Evolutionary conservation across 2,888 invertebrate genomes (phyloP), one percentile per base, ranked within the genome.

Genomic region (Tiliacea aurago): DNA sequence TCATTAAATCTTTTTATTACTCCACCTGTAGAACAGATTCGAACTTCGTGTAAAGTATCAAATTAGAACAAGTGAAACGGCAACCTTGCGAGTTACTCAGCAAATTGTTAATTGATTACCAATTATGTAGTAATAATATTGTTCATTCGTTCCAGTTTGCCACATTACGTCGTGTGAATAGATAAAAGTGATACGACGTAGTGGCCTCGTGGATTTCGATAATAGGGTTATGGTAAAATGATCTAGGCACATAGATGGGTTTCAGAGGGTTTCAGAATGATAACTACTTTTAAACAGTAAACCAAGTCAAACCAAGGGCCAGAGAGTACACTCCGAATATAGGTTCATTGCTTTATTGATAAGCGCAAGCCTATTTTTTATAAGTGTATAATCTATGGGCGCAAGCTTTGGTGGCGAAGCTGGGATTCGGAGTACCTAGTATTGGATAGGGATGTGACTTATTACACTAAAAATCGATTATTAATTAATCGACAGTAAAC

Each of bases 91-190:
- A 61, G 49, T 62, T 71, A 59, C 55, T 82, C 59, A 9, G 51
- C 70, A 59, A 81, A 76, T 81, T 72, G 73, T 69, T 73, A 80
- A 68, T 76, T 81, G 80, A 68, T 80, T 78, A 70, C 71, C 28
- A 20, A 61, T 41, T 53, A 77, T 20, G 49, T 70, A 72, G 37
- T 63, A 53, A 56, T 78, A 67, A 51, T 78, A 67, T 70, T 79
- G 66, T 67, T 83, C 37, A 73, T 81, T 83, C 18, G 81, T 70
- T 61, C 37, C 59, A 83, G 74, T 70, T 79, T 55, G 49, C 49
- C 43, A 51, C 43, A 61, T 49, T 73, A 41, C 18, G 18, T 59
- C 28, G 15, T 58, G 55, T 65, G 55, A 58, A 67, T 47, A 72
- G 37, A 62, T 64, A 64, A 3, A 55, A 56, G n/a, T 15, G 18